Base-by-base conservation (phyloP, 2,888 invertebrate species). In the Rhamnusium bicolor region DNA sequence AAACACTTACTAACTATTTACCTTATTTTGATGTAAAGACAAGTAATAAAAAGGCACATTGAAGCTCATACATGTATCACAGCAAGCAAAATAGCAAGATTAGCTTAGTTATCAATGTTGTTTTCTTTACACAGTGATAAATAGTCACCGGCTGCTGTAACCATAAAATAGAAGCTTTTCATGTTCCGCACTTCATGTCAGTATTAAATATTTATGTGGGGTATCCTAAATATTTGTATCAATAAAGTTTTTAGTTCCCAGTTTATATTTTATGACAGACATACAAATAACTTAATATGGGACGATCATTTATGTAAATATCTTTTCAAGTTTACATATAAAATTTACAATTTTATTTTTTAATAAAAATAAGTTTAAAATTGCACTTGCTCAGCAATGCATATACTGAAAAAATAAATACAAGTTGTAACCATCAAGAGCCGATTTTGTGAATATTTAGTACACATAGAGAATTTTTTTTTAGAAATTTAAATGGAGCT, bases 101-200 rank as follows among this genome's bases (percentile, higher is more conserved):
- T 21, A 54, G 69, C 69, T 69, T 69, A 32, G 32, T 32, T 46
- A 47, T 61, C 61, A 54, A 47, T 69, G 62, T 69, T 46, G 54
- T 69, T 12, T 47, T 40, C 24, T 61, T 24, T 51, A 61, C 54
- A 46, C 21, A 27, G 61, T 46, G 58, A 68, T 49, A 14, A 56
- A 24, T 46, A 58, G 51, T 49, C 62, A 66, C 69, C 65, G 53
- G 62, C 58, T 66, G 68, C 49, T 66, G 62, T 66, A 69, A 65
- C 66, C 40, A 62, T 69, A 69, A 66, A 66, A 69, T 74, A 61
- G 67, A 27, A 66, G 75, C 75, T 72, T 75, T 75, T 40, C 72
- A 72, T 75, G 75, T 75, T 62, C 70, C 56, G 70, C 75, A 75
- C 72, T 68, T 32, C 65, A 49, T 63, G 61, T 21, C 27, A 65